These are phyloP conservation scores for Athene cunicularia DNA, from an alignment of 2,113 vertebrate genomes.

Conservation along the genomic window DNA sequence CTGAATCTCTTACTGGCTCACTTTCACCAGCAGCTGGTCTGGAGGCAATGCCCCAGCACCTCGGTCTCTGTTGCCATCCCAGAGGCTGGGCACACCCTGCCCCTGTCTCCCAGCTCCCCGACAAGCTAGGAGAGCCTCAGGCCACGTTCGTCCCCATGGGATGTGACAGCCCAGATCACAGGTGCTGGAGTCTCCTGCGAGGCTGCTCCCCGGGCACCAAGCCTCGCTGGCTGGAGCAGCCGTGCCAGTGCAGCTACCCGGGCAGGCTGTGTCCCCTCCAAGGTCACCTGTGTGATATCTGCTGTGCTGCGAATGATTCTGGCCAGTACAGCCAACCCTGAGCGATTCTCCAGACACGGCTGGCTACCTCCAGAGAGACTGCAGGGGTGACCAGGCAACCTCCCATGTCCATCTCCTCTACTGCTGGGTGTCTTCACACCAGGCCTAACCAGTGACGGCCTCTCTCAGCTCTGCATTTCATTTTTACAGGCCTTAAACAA, in stretches of 20 bases:
- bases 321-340: not conserved
- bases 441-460: fast-evolving
- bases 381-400: not conserved
- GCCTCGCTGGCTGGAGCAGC: not conserved
- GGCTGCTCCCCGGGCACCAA: not conserved
- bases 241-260: not conserved
- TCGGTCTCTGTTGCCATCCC: not conserved
- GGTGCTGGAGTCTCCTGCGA: not conserved
- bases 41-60: not conserved
- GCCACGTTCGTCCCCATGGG: fast-evolving
- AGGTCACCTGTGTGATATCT: not conserved
- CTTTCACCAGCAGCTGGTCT: not conserved
- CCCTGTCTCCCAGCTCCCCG: not conserved
- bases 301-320: not conserved
- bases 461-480: not conserved
- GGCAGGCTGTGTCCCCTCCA: not conserved
- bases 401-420: fast-evolving
- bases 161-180: not conserved
- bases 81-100: not conserved
- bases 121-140: not conserved
- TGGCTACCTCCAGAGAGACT: not conserved
- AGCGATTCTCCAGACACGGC: fast-evolving
- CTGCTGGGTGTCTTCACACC: fast-evolving
- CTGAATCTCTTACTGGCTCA: not conserved
- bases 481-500: not conserved